A percentile compares a stretch with the other conserved stretches of the same genome.
These are phyloP conservation scores for Melipona quadrifasciata DNA, from an alignment of 1,140 invertebrate species.

Conservation along the genomic window DNA sequence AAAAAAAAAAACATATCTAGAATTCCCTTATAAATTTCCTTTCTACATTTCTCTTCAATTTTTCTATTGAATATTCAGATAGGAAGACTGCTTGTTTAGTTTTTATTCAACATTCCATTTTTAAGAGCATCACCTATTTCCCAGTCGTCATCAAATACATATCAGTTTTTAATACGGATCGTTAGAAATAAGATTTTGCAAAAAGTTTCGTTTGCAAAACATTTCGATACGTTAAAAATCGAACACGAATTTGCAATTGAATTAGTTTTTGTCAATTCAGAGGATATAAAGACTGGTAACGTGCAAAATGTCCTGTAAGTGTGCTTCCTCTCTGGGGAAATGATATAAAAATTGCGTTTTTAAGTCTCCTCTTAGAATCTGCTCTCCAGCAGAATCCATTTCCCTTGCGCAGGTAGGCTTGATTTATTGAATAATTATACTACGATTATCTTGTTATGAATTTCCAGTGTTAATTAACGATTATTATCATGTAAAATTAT, in stretches of 20 bases:
- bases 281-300: neutral
- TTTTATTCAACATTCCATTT: too few species aligned
- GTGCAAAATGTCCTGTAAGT: neutral
- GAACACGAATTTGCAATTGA: neutral
- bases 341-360: neutral
- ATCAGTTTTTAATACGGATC: neutral
- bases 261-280: too few species aligned
- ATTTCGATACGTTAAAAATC: neutral
- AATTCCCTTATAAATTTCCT: too few species aligned
- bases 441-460: neutral
- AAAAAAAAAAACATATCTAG: too few species aligned
- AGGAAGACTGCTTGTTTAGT: too few species aligned
- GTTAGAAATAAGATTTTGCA: neutral
- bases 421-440: neutral
- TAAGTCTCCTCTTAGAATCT: neutral
- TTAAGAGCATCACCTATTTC: too few species aligned
- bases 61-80: too few species aligned
- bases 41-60: too few species aligned
- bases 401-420: neutral
- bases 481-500: too few species aligned
- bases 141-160: too few species aligned
- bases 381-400: too few species aligned
- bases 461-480: neutral
- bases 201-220: neutral
- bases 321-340: neutral